A percentile compares a stretch with the other conserved stretches of the same genome.
Evolutionary conservation across 2,888 invertebrate genomes (phyloP).

Genomic region (Frankliniella intonsa): DNA sequence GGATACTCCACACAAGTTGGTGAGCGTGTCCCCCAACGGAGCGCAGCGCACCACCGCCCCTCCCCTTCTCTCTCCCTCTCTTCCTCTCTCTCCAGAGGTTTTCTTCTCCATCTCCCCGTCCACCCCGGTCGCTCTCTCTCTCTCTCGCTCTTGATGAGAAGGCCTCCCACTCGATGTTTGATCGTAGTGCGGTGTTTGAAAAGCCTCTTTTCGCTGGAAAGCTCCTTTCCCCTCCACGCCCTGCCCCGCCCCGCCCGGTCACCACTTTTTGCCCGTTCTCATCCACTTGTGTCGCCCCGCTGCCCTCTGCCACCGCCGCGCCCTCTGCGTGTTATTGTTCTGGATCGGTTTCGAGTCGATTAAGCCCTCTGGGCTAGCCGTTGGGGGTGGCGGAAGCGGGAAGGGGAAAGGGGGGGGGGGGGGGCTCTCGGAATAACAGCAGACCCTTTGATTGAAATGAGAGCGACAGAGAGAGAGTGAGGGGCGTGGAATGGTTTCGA

Average conservation of each 20-base stretch:
- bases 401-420: background rate
- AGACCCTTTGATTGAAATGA: background rate
- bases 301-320: too few species aligned
- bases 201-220: background rate
- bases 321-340: background rate
- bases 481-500: background rate
- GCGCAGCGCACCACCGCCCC: too few species aligned
- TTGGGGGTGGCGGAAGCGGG: background rate
- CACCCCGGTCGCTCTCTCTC: background rate
- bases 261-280: too few species aligned
- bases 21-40: too few species aligned
- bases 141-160: background rate
- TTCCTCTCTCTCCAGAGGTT: background rate
- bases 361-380: background rate
- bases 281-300: too few species aligned
- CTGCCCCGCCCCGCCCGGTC: too few species aligned
- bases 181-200: too few species aligned
- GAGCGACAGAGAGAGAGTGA: background rate
- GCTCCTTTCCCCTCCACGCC: background rate
- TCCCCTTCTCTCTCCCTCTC: background rate
- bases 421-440: too few species aligned
- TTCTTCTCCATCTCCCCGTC: background rate
- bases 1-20: too few species aligned
- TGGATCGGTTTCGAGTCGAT: conserved; percentile 10
- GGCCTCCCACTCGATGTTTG: too few species aligned